Evolutionary conservation across 2,888 invertebrate genomes (phyloP).

Genomic region (Drosophila pseudotalamancana): DNA sequence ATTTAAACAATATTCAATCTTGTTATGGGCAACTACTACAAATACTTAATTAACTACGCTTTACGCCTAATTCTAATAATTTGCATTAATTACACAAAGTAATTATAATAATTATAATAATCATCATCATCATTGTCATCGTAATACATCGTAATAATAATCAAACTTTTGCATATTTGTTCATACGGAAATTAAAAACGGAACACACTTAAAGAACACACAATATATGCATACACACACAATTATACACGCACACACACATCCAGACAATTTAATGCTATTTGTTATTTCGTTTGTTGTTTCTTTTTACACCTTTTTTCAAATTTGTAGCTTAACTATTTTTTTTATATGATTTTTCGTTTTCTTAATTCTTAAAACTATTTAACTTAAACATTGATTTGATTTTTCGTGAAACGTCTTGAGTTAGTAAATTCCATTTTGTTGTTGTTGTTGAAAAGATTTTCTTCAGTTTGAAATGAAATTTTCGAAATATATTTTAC

Average conservation of each 20-base stretch:
- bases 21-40: constrained; percentile 76
- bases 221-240: constrained; percentile 10
- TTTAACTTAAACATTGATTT: constrained; percentile 80
- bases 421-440: constrained; percentile 55
- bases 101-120: constrained; percentile 60
- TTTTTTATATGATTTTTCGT: constrained; percentile 19
- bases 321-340: constrained; percentile 43
- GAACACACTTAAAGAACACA: constrained; percentile 48
- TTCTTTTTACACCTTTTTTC: constrained; percentile 33
- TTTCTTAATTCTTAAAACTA: constrained; percentile 68
- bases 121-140: constrained; percentile 31
- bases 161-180: constrained; percentile 65
- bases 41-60: constrained; percentile 68
- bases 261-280: constrained; percentile 61
- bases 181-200: constrained; percentile 70
- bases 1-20: constrained; percentile 76
- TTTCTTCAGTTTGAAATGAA: constrained; percentile 14
- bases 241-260: constrained; percentile 12
- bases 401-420: constrained; percentile 64
- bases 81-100: constrained; percentile 76
- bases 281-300: constrained; percentile 35
- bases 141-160: constrained; percentile 66
- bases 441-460: constrained; percentile 15
- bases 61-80: constrained; percentile 60
- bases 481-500: constrained; percentile 26